Base-by-base conservation (phyloP, 35 echinoderm and acorn worm species). In the Apostichopus japonicus region DNA sequence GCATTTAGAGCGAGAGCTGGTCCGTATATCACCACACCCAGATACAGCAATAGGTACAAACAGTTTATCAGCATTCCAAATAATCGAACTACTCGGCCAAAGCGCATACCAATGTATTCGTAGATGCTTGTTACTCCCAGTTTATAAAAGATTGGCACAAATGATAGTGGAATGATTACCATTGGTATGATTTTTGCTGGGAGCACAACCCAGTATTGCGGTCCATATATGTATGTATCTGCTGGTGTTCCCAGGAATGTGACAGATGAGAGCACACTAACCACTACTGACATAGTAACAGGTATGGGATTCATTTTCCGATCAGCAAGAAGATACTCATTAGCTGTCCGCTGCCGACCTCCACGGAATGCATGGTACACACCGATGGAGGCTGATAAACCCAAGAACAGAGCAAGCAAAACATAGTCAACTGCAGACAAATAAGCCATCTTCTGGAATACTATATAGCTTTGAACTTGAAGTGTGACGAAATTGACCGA, bases 191-290 rank as follows among this genome's bases (percentile, higher is more conserved):
- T 24, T 57, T 92, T 75, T 7, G 94, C 76, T 54, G 92, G 57
- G 5, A 81, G 53, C 33, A 65, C 75, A 11, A 86, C 23, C 90
- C 83, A 92, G 59, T 92, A 92, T 80, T 87, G 77, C 17, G 91
- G 65, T 23, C 94, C 94, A 63, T 92, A 56, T 19, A 87, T 22
- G 77, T 95, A 95, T 6, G 57, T 9, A 16, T 95, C 94, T 24
- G 94, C 94, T 53, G 94, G 83, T n/a, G 91, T 95, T 23, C 94
- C 94, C 24, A 95, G 84, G 27, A 92, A 92, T 55, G 94, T 92
- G 22, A 95, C 81, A 5, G 94, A 83, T 10, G 94, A 95, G 27
- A 95, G 79, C 13, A 95, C 91, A 63, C 94, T 95, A 6, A 91
- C 94, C 51, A 92, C 81, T 0, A 95, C 8, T 5, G 94, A 95